A percentile compares a stretch with the other conserved stretches of the same genome.
Conservation (phyloP, 2,113 vertebrate species). For the Ptilorrhoa leucosticta region DNA sequence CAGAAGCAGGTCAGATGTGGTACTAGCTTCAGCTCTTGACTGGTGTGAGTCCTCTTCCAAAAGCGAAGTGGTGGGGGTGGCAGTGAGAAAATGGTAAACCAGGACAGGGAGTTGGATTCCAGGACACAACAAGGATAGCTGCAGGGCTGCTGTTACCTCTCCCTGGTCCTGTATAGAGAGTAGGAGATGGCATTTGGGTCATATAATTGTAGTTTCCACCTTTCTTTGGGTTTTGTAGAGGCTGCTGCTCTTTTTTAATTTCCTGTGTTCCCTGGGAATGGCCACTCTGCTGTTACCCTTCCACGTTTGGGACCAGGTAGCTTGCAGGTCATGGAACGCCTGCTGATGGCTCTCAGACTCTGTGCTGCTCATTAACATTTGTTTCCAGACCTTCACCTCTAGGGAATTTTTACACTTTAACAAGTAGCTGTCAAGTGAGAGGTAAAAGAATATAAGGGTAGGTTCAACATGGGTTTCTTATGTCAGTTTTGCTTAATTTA, state of each 20-base stretch:
- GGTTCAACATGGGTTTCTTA: neutral
- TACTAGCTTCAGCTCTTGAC: neutral
- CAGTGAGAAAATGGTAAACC: neutral
- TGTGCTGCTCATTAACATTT: neutral
- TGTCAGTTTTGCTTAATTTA: neutral
- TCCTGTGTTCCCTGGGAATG: neutral
- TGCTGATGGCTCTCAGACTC: neutral
- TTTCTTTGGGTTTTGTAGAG: neutral
- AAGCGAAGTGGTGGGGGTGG: neutral
- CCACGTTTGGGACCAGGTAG: fast-evolving
- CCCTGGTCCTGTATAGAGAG: neutral
- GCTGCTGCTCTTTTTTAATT: neutral
- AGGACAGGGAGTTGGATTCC: neutral
- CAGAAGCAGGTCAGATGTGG: neutral
- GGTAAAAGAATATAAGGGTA: neutral
- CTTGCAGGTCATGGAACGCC: neutral
- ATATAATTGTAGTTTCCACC: neutral
- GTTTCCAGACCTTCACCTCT: neutral
- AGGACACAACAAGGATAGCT: neutral
- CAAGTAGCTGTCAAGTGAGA: neutral
- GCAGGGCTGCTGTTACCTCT: neutral
- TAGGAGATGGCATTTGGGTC: neutral
- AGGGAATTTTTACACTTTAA: fast-evolving
- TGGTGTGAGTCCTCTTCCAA: neutral
- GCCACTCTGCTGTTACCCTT: neutral